Percentiles rank a stretch among this genome's conserved stretches.
Evolutionary conservation across 1,140 invertebrate genomes (phyloP).

Genomic region (Piezodorus guildinii): DNA sequence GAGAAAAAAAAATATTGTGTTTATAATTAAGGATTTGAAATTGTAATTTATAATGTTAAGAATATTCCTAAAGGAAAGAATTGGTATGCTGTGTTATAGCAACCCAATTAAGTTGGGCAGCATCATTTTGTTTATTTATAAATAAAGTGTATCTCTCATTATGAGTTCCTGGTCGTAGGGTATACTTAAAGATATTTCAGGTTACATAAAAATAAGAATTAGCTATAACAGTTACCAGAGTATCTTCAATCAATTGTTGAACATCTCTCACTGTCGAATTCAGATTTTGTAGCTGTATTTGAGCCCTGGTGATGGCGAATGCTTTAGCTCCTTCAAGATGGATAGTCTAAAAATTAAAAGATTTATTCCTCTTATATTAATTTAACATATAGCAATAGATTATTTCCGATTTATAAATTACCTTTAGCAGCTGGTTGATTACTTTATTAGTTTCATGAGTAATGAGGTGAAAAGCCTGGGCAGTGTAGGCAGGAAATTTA

Average conservation of each 20-base stretch:
- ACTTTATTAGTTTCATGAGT: constrained; percentile 13
- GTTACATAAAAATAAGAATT: background rate
- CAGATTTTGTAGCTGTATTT: background rate
- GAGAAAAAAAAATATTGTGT: no score
- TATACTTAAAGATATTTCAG: no score
- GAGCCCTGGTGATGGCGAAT: constrained; percentile 12
- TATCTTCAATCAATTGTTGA: background rate
- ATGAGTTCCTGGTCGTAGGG: no score
- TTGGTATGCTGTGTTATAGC: no score
- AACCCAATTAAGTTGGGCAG: no score
- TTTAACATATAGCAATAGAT: background rate
- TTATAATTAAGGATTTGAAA: no score
- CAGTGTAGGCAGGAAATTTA: constrained; percentile 13
- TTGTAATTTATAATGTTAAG: no score
- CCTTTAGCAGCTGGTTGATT: constrained; percentile 24
- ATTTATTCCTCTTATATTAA: background rate
- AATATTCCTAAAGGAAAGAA: no score
- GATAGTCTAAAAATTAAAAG: constrained; percentile 17
- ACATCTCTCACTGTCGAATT: background rate
- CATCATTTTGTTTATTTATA: no score
- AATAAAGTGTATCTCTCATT: no score
- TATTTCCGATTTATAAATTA: constrained; percentile 4
- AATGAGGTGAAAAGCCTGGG: constrained; percentile 13
- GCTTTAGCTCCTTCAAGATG: constrained; percentile 23
- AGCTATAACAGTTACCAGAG: background rate